These are phyloP conservation scores for Pachycephala philippinensis DNA, from an alignment of 2,113 vertebrate genomes.

Conservation along the genomic window DNA sequence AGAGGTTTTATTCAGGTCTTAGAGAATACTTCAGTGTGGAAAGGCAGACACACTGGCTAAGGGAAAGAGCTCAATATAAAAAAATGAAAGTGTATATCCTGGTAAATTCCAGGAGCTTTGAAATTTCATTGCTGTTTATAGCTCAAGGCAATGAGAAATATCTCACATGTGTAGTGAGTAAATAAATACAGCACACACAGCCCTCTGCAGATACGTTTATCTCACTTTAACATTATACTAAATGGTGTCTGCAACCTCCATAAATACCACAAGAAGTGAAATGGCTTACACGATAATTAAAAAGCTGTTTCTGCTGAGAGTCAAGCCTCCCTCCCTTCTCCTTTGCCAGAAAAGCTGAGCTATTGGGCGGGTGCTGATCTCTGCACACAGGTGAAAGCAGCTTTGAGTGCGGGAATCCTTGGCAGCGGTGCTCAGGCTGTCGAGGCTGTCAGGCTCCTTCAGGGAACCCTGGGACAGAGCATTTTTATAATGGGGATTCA, in stretches of 20 bases:
- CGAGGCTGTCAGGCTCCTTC: not conserved
- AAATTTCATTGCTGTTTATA: conserved; percentile 15
- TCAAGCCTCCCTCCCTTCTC: not conserved
- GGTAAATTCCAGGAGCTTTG: conserved; percentile 17
- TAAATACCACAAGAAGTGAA: conserved; percentile 39
- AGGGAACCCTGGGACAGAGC: not conserved
- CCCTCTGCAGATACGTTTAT: conserved; percentile 47
- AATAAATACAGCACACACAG: not conserved
- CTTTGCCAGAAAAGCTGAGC: not conserved
- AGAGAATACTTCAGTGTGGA: not conserved
- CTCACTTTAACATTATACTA: not conserved
- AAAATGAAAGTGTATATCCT: not conserved
- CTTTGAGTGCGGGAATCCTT: accelerated
- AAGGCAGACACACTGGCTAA: not conserved
- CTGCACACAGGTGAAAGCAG: not conserved
- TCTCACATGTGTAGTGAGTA: conserved; percentile 8
- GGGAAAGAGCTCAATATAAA: not conserved
- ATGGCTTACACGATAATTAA: conserved; percentile 17
- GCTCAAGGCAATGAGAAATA: conserved; percentile 18
- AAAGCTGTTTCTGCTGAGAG: conserved; percentile 24
- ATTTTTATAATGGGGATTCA: not conserved
- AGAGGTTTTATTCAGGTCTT: not conserved
- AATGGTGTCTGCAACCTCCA: conserved; percentile 5
- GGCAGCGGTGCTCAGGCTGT: not conserved
- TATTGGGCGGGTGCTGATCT: not conserved